Evolutionary conservation across 2,888 invertebrate species (phyloP), one percentile per base, ranked within the genome.

Genomic region (Aleiodes testaceus): DNA sequence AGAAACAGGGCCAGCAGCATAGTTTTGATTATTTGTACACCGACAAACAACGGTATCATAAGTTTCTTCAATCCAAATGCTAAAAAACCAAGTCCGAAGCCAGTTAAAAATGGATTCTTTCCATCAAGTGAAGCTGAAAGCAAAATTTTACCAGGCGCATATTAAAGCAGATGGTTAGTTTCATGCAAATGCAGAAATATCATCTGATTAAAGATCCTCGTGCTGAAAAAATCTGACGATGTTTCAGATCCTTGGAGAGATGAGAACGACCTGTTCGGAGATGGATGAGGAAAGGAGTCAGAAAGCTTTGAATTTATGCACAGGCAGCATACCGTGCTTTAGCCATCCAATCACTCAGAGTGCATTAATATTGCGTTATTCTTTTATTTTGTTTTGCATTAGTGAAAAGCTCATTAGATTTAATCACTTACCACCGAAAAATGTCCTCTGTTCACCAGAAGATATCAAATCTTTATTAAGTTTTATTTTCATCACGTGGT

Each of bases 51-150:
- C 0, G 96, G 96, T 81, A 95, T 90, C 82, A 96, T 90, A 77
- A 95, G 90, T 87, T 95, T 95, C 89, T 95, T 96, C 71, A 96
- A 88, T 30, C 94, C 95, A 86, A 93, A 92, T 55, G 93, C 92
- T 89, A 93, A 84, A 90, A 94, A 90, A 84, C 91, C 91, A 88
- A 92, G 89, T 74, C 91, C 91, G 82, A 92, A 91, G 71, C 91
- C 91, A 78, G 91, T 90, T 82, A 92, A 88, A 89, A 92, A 92
- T 75, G 91, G 88, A 87, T 90, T 91, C 84, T 91, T 91, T 78
- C 90, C 91, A 82, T 85, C 82, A 79, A 83, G 81, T 74, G 81
- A 52, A 77, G 84, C 87, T 87, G 87, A 85, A 87, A 87, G 87
- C 86, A 86, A 84, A 87, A 85, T 50, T 47, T 81, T 82, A 84